A percentile compares a stretch with the other conserved stretches of the same genome.
Evolutionary conservation across 2,797 vertebrate genomes (phyloP).

Genomic region (Gorsachius magnificus): DNA sequence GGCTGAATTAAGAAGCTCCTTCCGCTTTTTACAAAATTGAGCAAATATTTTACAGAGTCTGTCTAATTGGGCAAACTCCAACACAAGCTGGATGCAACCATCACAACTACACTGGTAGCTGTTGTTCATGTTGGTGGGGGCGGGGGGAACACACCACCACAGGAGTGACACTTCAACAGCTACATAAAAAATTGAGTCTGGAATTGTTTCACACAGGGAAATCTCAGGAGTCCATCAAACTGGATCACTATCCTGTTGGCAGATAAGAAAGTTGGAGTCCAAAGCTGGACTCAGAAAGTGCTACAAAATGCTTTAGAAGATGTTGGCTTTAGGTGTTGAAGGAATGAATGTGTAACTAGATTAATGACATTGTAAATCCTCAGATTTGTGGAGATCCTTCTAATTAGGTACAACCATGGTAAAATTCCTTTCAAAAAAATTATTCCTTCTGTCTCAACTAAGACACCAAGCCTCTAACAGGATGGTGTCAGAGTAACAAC

Average conservation of each 20-base stretch:
- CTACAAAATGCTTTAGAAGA: background rate
- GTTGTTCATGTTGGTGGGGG: no score
- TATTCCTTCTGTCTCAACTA: background rate
- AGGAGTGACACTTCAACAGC: no score
- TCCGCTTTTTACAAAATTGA: background rate
- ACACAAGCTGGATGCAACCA: no score
- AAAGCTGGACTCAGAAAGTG: background rate
- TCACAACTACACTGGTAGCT: no score
- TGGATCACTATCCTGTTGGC: background rate
- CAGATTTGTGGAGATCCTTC: background rate
- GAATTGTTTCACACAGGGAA: background rate
- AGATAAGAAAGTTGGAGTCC: background rate
- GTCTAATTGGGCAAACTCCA: background rate
- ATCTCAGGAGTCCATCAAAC: background rate
- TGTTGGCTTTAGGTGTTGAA: background rate
- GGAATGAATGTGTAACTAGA: background rate
- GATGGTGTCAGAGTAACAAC: background rate
- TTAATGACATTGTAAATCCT: background rate
- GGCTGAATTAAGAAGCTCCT: background rate
- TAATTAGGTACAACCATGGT: background rate
- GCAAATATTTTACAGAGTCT: background rate
- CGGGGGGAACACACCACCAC: no score
- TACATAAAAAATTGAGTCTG: background rate
- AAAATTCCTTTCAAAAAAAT: background rate
- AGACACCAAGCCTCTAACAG: background rate